Conservation (phyloP, 2,113 vertebrate species). For the Globicephala melas region DNA sequence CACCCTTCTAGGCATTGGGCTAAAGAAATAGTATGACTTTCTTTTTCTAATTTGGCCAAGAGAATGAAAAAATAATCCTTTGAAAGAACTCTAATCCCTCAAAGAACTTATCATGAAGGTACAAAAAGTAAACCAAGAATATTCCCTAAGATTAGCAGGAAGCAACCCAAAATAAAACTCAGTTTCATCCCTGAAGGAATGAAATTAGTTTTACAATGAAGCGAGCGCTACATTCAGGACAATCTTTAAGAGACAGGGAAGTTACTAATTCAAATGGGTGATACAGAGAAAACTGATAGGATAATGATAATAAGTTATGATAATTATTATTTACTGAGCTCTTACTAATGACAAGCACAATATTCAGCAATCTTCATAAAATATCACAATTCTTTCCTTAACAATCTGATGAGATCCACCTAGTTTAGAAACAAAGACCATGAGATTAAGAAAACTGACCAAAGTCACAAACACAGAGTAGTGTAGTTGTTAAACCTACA, state of each 20-base stretch:
- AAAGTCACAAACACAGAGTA: background rate
- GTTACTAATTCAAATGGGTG: background rate
- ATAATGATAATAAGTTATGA: background rate
- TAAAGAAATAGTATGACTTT: background rate
- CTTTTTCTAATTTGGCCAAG: background rate
- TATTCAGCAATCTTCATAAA: background rate
- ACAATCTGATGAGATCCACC: background rate
- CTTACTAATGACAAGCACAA: background rate
- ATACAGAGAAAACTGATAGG: background rate
- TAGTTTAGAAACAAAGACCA: constrained; percentile 9
- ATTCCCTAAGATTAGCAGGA: background rate
- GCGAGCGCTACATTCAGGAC: background rate
- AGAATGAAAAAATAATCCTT: background rate
- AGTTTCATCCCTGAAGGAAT: background rate
- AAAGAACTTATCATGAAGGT: background rate
- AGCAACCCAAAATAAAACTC: constrained; percentile 5
- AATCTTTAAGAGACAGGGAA: background rate
- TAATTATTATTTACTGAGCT: background rate
- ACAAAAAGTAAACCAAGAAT: background rate
- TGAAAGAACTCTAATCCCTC: background rate
- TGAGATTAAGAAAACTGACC: background rate
- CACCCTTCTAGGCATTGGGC: background rate
- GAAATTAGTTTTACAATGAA: background rate
- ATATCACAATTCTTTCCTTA: background rate
- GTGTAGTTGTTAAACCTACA: background rate